Evolutionary conservation across 2,797 vertebrate species (phyloP).

Genomic region (Cephalopachus bancanus): DNA sequence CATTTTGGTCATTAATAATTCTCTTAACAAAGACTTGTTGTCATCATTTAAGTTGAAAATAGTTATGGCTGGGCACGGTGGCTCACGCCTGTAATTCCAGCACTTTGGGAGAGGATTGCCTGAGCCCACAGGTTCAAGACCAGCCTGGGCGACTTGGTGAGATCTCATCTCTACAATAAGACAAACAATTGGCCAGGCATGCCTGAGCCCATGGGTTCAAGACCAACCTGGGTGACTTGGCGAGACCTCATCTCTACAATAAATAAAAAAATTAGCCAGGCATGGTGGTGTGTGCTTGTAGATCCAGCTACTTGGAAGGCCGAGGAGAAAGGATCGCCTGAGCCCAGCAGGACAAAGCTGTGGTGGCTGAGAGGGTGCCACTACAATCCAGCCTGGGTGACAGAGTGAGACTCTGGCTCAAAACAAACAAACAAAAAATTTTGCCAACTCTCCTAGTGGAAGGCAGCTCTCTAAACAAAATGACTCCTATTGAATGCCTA

Average conservation of each 20-base stretch:
- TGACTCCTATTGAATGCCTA: not conserved
- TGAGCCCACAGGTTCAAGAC: too few relatives aligned
- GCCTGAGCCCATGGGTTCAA: not conserved
- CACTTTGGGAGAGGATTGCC: not conserved
- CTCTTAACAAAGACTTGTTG: not conserved
- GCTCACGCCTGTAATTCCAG: not conserved
- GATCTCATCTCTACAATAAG: too few relatives aligned
- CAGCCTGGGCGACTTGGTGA: too few relatives aligned
- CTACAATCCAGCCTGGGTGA: not conserved
- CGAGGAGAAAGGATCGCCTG: not conserved
- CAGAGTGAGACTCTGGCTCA: too few relatives aligned
- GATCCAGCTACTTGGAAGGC: not conserved
- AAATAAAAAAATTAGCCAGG: not conserved
- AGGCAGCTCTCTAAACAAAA: conserved; percentile 2
- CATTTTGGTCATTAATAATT: not conserved
- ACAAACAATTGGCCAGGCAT: too few relatives aligned
- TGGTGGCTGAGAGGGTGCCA: not conserved
- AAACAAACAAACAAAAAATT: not conserved
- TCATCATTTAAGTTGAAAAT: not conserved
- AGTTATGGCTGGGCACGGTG: not conserved
- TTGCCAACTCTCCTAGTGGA: not conserved
- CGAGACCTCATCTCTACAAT: not conserved
- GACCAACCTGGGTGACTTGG: not conserved
- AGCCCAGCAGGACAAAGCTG: not conserved
- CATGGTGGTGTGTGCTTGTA: not conserved